A percentile compares a stretch with the other conserved stretches of the same genome.
phyloP scores from a whole-genome alignment of 2,113 vertebrate species.

The Caretta caretta region DNA sequence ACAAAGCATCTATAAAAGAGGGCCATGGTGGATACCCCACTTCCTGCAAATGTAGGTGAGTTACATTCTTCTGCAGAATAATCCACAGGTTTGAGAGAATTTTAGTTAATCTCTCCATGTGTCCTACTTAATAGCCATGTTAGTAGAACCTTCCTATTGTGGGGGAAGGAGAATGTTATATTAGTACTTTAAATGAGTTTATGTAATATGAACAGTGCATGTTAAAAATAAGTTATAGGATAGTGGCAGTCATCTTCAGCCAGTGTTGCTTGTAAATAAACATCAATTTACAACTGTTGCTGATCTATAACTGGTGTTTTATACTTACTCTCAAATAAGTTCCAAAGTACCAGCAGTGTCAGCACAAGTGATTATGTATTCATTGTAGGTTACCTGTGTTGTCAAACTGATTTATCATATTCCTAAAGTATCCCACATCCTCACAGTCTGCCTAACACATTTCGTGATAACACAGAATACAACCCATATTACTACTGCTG shows the following conservation, averaged over 20 bases:
- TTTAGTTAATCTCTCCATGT: slow-evolving; percentile 21
- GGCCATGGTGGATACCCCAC: background rate
- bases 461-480: background rate
- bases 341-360: background rate
- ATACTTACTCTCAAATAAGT: background rate
- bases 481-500: background rate
- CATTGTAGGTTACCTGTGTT: background rate
- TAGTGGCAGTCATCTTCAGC: background rate
- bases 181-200: slow-evolving; percentile 25
- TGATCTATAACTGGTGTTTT: background rate
- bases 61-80: slow-evolving; percentile 16
- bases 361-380: background rate
- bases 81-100: background rate
- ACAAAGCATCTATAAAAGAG: background rate
- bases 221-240: background rate
- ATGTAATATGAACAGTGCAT: background rate
- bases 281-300: background rate
- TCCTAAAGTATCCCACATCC: background rate
- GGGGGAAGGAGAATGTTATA: background rate
- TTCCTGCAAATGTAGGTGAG: background rate
- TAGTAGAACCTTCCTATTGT: background rate
- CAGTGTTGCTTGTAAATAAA: background rate
- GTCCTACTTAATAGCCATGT: slow-evolving; percentile 42
- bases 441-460: background rate
- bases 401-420: background rate